These are phyloP conservation scores for Bombus soroeensis DNA, from an alignment of 1,140 invertebrate species.

Conservation along the genomic window DNA sequence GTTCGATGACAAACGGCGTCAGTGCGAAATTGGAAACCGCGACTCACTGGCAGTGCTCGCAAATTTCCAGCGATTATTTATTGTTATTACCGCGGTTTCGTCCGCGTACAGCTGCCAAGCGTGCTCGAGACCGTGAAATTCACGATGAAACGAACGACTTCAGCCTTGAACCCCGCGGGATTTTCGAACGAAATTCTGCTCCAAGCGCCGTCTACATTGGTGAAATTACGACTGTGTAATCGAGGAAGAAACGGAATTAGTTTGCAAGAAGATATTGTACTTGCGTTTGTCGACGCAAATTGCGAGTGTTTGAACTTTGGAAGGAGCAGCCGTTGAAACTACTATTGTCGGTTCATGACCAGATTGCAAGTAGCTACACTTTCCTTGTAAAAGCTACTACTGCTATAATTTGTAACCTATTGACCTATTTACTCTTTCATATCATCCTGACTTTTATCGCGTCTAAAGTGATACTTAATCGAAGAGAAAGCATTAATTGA, in stretches of 20 bases:
- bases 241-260: background rate
- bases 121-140: constrained; percentile 4
- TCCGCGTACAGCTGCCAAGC: background rate
- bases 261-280: background rate
- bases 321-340: background rate
- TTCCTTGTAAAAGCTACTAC: background rate
- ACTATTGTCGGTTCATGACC: too few relatives aligned
- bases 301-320: background rate
- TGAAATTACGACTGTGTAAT: background rate
- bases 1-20: constrained; percentile 6
- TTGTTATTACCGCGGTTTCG: constrained; percentile 21
- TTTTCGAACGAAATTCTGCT: background rate
- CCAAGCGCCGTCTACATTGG: background rate
- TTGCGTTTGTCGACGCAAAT: background rate
- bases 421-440: background rate
- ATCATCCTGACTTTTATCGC: background rate
- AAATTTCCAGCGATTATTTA: constrained; percentile 30
- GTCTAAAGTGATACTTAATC: too few relatives aligned
- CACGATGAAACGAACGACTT: background rate
- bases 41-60: background rate
- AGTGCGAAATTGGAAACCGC: constrained; percentile 10
- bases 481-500: too few relatives aligned
- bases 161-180: constrained; percentile 8
- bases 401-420: background rate
- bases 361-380: background rate